These are phyloP conservation scores for Dunckerocampus dactyliophorus DNA, from an alignment of 2,113 vertebrate species.

Conservation along the genomic window DNA sequence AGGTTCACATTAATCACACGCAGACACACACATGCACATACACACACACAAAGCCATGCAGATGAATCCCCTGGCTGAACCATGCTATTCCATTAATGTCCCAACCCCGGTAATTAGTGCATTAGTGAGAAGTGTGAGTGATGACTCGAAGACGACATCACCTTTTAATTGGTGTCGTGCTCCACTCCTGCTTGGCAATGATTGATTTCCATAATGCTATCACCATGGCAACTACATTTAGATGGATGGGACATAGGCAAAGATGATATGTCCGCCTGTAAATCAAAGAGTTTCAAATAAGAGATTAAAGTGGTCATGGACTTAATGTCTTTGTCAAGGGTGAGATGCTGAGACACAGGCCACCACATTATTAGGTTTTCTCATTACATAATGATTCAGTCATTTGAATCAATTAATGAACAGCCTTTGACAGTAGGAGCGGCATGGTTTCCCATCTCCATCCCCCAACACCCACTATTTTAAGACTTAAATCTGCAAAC, in stretches of 20 bases:
- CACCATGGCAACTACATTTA: conserved; percentile 45
- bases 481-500: too few relatives aligned
- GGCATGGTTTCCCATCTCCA: conserved; percentile 16
- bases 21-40: conserved; percentile 1
- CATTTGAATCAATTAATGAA: conserved; percentile 61
- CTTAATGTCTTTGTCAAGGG: conserved; percentile 53
- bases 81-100: conserved; percentile 72
- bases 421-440: conserved; percentile 30
- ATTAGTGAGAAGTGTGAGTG: conserved; percentile 67
- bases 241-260: conserved; percentile 41
- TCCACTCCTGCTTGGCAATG: conserved; percentile 65
- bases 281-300: conserved; percentile 60
- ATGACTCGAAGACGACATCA: conserved; percentile 68
- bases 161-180: conserved; percentile 74
- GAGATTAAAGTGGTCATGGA: conserved; percentile 52
- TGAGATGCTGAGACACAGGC: conserved; percentile 48
- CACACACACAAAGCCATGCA: conserved; percentile 52
- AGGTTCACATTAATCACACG: conserved; percentile 63
- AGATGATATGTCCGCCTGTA: conserved; percentile 45
- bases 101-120: conserved; percentile 71
- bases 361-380: conserved; percentile 55
- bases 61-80: conserved; percentile 70
- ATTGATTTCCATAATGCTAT: conserved; percentile 64
- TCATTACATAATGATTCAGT: conserved; percentile 62
- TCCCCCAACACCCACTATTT: too few relatives aligned